These are phyloP conservation scores for Pararge aegeria DNA, from an alignment of 1,140 invertebrate genomes.

Conservation along the genomic window DNA sequence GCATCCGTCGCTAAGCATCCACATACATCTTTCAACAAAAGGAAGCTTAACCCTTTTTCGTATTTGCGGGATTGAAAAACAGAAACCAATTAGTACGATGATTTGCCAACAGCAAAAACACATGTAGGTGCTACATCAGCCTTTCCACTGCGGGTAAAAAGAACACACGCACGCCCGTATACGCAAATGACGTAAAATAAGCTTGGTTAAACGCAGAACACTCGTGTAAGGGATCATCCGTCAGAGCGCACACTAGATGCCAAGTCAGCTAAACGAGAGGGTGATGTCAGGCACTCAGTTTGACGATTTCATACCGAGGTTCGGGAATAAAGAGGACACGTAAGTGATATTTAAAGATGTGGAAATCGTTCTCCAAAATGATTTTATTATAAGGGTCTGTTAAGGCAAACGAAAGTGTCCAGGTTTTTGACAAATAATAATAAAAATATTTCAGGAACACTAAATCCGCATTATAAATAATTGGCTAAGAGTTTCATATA, in stretches of 20 bases:
- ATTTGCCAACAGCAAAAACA: too few relatives aligned
- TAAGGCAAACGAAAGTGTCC: too few relatives aligned
- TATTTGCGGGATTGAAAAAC: too few relatives aligned
- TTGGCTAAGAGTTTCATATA: too few relatives aligned
- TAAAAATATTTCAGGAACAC: too few relatives aligned
- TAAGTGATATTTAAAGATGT: background rate
- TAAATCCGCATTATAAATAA: too few relatives aligned
- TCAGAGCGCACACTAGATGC: conserved; percentile 44
- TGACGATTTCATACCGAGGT: conserved; percentile 33
- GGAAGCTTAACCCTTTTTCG: too few relatives aligned
- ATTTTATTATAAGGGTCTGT: background rate
- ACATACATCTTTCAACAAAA: too few relatives aligned
- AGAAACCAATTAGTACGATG: too few relatives aligned
- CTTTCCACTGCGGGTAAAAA: background rate
- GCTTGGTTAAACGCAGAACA: conserved; percentile 22
- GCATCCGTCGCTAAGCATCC: too few relatives aligned
- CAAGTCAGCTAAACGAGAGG: conserved; percentile 49
- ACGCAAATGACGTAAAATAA: conserved; percentile 16
- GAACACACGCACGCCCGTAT: background rate
- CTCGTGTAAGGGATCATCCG: conserved; percentile 37
- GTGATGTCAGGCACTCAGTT: conserved; percentile 36
- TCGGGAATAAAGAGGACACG: conserved; percentile 24
- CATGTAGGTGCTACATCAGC: background rate
- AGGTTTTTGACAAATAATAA: too few relatives aligned
- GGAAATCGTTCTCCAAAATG: background rate